A percentile compares a stretch with the other conserved stretches of the same genome.
Evolutionary conservation across 2,113 vertebrate species (phyloP).

Genomic region (Microcebus jonahi): DNA sequence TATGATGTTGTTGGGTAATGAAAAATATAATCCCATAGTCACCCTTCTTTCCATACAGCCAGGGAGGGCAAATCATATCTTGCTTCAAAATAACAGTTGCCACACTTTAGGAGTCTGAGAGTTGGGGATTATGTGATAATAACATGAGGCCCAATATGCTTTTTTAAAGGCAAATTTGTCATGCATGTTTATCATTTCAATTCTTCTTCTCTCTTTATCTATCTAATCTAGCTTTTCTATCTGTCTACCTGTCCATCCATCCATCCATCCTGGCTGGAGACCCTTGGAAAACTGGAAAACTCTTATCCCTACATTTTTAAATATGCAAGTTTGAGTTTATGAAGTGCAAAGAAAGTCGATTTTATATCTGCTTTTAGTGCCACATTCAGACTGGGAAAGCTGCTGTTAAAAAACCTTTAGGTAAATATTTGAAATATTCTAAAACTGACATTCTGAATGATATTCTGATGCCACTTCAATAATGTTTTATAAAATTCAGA

Average conservation of each 20-base stretch:
- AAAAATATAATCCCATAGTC: not conserved
- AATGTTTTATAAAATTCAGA: slow-evolving; percentile 81
- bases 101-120: slow-evolving; percentile 21
- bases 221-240: not conserved
- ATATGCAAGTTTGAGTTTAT: slow-evolving; percentile 61
- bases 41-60: not conserved
- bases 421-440: slow-evolving; percentile 84
- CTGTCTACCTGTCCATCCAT: not conserved
- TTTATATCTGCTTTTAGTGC: slow-evolving; percentile 68
- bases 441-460: slow-evolving; percentile 82
- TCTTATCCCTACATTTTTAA: slow-evolving; percentile 41
- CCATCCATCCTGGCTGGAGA: not conserved
- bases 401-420: slow-evolving; percentile 72
- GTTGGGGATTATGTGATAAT: not conserved
- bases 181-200: slow-evolving; percentile 16
- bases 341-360: slow-evolving; percentile 52
- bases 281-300: slow-evolving; percentile 53
- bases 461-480: slow-evolving; percentile 83
- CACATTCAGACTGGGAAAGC: slow-evolving; percentile 68
- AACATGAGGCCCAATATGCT: not conserved
- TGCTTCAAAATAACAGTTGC: not conserved
- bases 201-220: not conserved
- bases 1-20: not conserved
- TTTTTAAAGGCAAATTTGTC: not conserved
- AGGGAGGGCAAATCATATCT: not conserved